Base-by-base conservation (phyloP, 1,140 invertebrate genomes). In the Rhyzopertha dominica region DNA sequence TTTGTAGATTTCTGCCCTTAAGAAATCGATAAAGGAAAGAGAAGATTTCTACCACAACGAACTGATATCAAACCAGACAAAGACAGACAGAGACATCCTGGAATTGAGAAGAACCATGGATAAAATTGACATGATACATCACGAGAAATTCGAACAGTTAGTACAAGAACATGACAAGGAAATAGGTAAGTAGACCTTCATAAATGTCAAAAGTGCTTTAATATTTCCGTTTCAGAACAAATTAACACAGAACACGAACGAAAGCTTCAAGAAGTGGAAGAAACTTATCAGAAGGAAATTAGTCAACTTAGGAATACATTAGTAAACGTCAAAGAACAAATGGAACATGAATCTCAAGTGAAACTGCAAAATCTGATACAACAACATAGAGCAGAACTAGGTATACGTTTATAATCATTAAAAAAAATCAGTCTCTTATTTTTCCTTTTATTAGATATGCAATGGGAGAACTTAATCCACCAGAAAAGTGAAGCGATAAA, bases 61-160 rank as follows among this genome's bases (percentile, higher is more conserved):
- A 61, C 64, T 79, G 53, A 66, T 76, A 22, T 68, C 67, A 14
- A 55, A 62, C 50, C 76, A 72, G 59, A 74, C 71, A 41, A 74
- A 68, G 32, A 73, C 68, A 31, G 79, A 71, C 47, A 56, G 72
- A 22, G 73, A 76, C 43, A 67, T 74, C 19, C 68, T 76, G 49
- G 76, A 76, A 30, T 62, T 77, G 8, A 59, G 74, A 54, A 58
- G 76, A 46, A 68, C 76, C 48, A 66, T 79, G 43, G 74, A 76
- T 43, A 76, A 75, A 53, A 62, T 72, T n/a, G 74, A 72, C 48
- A 70, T 75, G 55, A 59, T 66, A 3, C 74, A 73, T 54, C 70
- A 75, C 37, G 73, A 77, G 18, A 66, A 73, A 58, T 69, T 76
- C 31, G 78, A 82, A 56, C 73, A 76, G 52, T 57, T 82, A 45